These are phyloP conservation scores for Mobula birostris DNA, from an alignment of 2,113 vertebrate species.

Conservation along the genomic window DNA sequence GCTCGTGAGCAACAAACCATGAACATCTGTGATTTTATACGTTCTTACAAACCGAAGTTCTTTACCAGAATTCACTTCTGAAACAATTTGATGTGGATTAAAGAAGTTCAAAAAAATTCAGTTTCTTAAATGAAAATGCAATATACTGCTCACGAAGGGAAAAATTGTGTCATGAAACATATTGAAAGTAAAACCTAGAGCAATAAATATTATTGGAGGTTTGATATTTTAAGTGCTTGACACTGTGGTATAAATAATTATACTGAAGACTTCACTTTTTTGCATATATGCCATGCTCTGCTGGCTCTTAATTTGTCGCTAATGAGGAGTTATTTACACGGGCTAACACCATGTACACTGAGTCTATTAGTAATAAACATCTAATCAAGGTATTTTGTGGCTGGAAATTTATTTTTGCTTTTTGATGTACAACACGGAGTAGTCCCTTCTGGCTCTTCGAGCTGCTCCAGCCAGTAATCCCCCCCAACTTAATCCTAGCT, in stretches of 20 bases:
- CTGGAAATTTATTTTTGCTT: background rate
- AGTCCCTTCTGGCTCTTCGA: no score
- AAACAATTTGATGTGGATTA: background rate
- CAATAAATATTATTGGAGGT: background rate
- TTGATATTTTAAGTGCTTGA: background rate
- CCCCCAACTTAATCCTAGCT: no score
- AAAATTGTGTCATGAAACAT: background rate
- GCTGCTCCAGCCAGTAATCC: no score
- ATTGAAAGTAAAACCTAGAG: background rate
- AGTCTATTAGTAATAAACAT: background rate
- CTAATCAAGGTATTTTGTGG: background rate
- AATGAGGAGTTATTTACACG: background rate
- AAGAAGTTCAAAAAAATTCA: background rate
- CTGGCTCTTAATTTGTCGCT: background rate
- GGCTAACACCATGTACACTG: background rate
- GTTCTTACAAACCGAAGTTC: background rate
- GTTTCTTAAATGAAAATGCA: background rate
- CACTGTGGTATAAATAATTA: background rate
- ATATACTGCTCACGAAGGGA: background rate
- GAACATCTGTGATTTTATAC: background rate
- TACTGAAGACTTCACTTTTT: background rate
- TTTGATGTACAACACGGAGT: no score
- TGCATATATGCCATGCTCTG: background rate
- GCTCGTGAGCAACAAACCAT: background rate
- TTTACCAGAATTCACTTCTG: background rate